phyloP scores from a whole-genome alignment of 2,888 invertebrate genomes.

The Rugalucina vietnamica region DNA sequence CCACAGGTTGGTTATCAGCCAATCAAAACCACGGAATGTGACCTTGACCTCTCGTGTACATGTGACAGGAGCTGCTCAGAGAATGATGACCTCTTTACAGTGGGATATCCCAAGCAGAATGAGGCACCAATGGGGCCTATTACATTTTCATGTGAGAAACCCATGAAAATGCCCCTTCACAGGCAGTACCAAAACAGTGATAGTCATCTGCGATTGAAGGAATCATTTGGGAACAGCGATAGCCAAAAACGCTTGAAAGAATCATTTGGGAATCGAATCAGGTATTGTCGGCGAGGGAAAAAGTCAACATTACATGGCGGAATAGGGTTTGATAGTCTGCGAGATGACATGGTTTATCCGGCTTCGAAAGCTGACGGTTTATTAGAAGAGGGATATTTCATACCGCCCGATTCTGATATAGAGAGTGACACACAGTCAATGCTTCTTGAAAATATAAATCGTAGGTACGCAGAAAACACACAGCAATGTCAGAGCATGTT shows the following conservation, averaged over 20 bases:
- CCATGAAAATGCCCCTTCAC: background rate
- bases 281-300: background rate
- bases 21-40: background rate
- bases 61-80: background rate
- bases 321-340: background rate
- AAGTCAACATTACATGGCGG: background rate
- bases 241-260: too few relatives aligned
- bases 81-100: background rate
- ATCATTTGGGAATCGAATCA: too few relatives aligned
- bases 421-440: background rate
- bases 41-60: background rate
- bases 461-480: background rate
- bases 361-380: background rate
- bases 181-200: background rate
- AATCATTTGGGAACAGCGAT: too few relatives aligned
- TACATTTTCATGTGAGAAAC: background rate
- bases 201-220: background rate
- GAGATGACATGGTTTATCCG: background rate
- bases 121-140: background rate
- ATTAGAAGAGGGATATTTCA: background rate
- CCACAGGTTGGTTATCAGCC: background rate
- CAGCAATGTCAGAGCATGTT: too few relatives aligned
- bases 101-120: background rate
- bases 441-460: background rate
- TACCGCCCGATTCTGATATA: background rate